Conservation (phyloP, 2,113 vertebrate genomes). For the Stegastes partitus region DNA sequence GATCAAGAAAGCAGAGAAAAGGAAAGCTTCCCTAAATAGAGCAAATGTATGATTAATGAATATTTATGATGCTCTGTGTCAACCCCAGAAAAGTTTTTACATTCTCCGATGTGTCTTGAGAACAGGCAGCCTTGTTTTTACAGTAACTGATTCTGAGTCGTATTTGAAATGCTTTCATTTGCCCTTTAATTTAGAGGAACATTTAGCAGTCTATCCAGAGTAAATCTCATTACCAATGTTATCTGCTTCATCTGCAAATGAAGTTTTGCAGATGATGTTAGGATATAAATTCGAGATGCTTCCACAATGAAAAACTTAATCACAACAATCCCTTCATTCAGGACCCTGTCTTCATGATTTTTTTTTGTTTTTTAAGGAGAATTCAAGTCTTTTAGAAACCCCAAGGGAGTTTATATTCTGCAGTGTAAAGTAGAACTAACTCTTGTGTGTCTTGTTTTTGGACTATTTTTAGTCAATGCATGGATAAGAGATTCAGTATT, state of each 20-base stretch:
- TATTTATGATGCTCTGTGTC: too few relatives aligned
- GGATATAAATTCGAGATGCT: too few relatives aligned
- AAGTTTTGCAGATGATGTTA: neutral
- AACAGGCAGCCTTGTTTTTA: neutral
- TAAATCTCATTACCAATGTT: neutral
- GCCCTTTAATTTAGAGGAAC: neutral
- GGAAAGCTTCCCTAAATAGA: neutral
- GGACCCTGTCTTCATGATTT: too few relatives aligned
- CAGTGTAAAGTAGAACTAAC: too few relatives aligned
- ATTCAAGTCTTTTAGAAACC: too few relatives aligned
- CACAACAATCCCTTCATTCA: too few relatives aligned
- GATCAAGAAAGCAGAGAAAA: neutral
- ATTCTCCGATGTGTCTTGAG: neutral
- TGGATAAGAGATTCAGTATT: too few relatives aligned
- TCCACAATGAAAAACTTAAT: neutral
- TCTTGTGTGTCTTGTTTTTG: too few relatives aligned
- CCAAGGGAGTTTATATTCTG: too few relatives aligned
- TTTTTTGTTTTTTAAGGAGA: too few relatives aligned
- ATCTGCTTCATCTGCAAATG: conserved; percentile 1
- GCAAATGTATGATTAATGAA: neutral
- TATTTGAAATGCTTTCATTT: neutral
- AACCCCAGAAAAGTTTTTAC: too few relatives aligned
- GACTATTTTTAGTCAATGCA: too few relatives aligned
- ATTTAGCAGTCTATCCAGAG: neutral
- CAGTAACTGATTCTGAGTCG: neutral